phyloP scores from a whole-genome alignment of 2,888 invertebrate species.

The Nemotelus pantherinus region DNA sequence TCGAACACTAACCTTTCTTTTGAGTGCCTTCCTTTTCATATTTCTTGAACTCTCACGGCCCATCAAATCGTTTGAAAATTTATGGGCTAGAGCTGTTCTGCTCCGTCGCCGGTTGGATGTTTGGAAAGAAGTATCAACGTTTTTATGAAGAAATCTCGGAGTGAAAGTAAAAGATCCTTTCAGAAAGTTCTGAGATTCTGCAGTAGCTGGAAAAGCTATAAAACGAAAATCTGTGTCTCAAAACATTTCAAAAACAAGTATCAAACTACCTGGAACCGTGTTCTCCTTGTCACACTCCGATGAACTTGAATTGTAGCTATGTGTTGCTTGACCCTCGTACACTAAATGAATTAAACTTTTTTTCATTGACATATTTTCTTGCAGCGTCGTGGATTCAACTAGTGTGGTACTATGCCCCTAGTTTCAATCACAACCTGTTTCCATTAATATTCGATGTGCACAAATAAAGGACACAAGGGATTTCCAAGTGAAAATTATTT shows the following conservation, averaged over 20 bases:
- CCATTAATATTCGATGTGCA: background rate
- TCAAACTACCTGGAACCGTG: background rate
- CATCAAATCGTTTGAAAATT: background rate
- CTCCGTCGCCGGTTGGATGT: background rate
- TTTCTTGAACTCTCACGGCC: background rate
- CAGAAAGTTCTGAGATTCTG: background rate
- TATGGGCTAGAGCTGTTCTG: background rate
- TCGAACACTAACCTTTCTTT: slow-evolving; percentile 13
- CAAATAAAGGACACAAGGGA: background rate
- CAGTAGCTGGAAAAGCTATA: background rate
- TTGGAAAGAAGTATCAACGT: background rate
- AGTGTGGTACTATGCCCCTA: background rate
- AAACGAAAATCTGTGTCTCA: background rate
- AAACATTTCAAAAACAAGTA: background rate
- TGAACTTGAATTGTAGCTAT: background rate
- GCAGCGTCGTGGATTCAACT: background rate
- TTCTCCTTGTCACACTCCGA: slow-evolving; percentile 9
- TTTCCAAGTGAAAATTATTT: background rate
- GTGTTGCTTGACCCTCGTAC: background rate
- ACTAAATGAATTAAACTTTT: background rate
- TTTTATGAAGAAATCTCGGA: slow-evolving; percentile 8
- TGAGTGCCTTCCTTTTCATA: slow-evolving; percentile 4
- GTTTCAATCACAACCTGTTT: background rate
- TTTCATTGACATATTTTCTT: slow-evolving; percentile 18
- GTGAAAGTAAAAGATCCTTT: slow-evolving; percentile 20